A percentile compares a stretch with the other conserved stretches of the same genome.
Evolutionary conservation across 2,888 invertebrate species (phyloP).

Genomic region (Apoda limacodes): DNA sequence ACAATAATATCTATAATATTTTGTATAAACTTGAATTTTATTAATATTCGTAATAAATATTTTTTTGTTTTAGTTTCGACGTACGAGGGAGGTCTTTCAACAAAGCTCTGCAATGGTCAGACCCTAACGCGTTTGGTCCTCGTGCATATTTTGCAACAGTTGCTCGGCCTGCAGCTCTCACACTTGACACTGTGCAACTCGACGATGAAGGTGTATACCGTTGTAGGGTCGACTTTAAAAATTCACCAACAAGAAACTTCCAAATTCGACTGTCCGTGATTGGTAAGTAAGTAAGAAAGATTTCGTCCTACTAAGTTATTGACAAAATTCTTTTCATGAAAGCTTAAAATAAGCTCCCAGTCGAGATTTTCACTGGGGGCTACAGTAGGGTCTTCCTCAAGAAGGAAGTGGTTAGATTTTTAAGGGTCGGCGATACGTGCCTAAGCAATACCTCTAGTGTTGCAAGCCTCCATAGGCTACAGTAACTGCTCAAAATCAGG

Average conservation of each 20-base stretch:
- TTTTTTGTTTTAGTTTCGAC: slow-evolving; percentile 77
- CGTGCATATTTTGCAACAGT: slow-evolving; percentile 87
- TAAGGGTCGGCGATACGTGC: no score
- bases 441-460: no score
- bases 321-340: slow-evolving; percentile 12
- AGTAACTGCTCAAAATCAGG: no score
- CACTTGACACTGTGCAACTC: slow-evolving; percentile 85
- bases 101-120: slow-evolving; percentile 87
- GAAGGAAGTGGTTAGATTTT: no score
- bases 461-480: no score
- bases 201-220: slow-evolving; percentile 89
- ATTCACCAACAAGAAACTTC: slow-evolving; percentile 88
- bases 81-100: slow-evolving; percentile 85
- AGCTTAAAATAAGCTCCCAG: no score
- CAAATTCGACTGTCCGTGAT: slow-evolving; percentile 90
- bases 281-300: slow-evolving; percentile 72
- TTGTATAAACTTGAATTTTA: no score
- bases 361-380: no score
- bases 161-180: slow-evolving; percentile 83
- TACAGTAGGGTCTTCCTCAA: no score
- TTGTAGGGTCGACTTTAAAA: slow-evolving; percentile 91
- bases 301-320: slow-evolving; percentile 1
- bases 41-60: slow-evolving; percentile 1
- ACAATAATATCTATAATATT: no score
- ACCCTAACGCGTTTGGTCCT: slow-evolving; percentile 84